A percentile compares a stretch with the other conserved stretches of the same genome.
phyloP scores from a whole-genome alignment of 2,888 invertebrate species.

The Acronicta alni region DNA sequence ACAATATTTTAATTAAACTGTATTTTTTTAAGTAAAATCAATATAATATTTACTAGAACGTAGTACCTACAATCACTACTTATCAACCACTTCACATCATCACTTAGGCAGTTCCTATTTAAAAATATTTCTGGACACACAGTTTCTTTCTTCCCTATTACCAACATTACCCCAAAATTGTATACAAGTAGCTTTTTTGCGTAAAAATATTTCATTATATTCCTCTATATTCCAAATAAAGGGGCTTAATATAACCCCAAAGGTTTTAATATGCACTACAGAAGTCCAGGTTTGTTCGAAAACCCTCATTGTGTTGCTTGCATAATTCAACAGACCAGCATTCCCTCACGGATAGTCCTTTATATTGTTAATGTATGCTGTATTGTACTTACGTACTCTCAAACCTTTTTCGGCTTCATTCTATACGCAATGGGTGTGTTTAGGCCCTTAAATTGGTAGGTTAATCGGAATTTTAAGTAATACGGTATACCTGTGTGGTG shows the following conservation, averaged over 20 bases:
- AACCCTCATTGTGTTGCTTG: constrained; percentile 60
- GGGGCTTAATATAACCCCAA: constrained; percentile 3
- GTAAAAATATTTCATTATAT: constrained; percentile 5
- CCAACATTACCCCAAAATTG: not conserved
- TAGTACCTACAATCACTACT: too few relatives aligned
- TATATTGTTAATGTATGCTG: constrained; percentile 61
- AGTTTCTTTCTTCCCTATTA: too few relatives aligned
- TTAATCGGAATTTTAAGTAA: constrained; percentile 31
- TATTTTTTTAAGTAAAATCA: too few relatives aligned
- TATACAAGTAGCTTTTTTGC: not conserved
- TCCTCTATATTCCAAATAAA: not conserved
- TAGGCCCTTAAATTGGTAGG: constrained; percentile 31
- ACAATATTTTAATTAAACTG: too few relatives aligned
- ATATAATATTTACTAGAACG: too few relatives aligned
- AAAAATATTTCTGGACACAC: not conserved
- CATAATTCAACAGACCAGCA: constrained; percentile 71
- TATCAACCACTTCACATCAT: too few relatives aligned
- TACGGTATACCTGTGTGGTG: not conserved
- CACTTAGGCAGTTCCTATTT: not conserved
- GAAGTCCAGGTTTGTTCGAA: constrained; percentile 46
- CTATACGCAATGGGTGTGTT: constrained; percentile 47
- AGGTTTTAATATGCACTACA: constrained; percentile 47
- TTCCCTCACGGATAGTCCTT: constrained; percentile 67
- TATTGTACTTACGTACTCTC: constrained; percentile 37
- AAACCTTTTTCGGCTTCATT: constrained; percentile 60